Conservation (phyloP, 1,140 invertebrate genomes). For the Lordiphosa collinella region DNA sequence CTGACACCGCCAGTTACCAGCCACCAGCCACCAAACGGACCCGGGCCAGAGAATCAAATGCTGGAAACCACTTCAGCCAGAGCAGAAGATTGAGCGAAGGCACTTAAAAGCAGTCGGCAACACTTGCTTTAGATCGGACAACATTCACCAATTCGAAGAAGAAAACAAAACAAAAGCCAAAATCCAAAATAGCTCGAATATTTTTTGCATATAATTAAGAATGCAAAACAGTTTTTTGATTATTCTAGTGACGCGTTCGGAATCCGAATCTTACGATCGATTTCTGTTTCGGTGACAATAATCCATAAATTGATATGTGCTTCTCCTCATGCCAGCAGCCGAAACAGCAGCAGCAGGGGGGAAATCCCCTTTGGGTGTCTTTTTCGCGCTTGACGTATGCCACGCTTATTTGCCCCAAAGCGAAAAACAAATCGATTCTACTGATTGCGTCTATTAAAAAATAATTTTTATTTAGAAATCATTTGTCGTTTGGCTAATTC, state of each 20-base stretch:
- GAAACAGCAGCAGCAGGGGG: conserved; percentile 16
- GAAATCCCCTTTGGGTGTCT: conserved; percentile 34
- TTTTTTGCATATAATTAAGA: conserved; percentile 60
- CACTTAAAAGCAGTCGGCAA: conserved; percentile 35
- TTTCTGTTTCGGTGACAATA: conserved; percentile 42
- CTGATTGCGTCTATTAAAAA: conserved; percentile 48
- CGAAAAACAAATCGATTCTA: conserved; percentile 9
- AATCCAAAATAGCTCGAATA: conserved; percentile 38
- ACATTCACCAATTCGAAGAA: conserved; percentile 37
- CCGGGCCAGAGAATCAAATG: conserved; percentile 12
- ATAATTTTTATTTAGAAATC: conserved; percentile 40
- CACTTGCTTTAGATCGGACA: conserved; percentile 55
- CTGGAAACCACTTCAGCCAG: conserved; percentile 18
- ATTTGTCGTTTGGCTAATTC: conserved; percentile 11
- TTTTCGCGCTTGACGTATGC: conserved; percentile 38
- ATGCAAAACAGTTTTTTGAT: conserved; percentile 56
- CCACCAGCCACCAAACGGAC: conserved; percentile 29
- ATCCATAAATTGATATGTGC: conserved; percentile 18
- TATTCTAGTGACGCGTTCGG: conserved; percentile 43
- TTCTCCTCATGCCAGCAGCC: too few relatives aligned
- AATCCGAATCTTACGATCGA: conserved; percentile 15
- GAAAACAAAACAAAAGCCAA: conserved; percentile 23
- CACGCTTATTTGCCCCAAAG: conserved; percentile 37
- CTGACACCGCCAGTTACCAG: conserved; percentile 71
- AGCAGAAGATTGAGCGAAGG: conserved; percentile 31